These are phyloP conservation scores for Hirundo rustica DNA, from an alignment of 2,797 vertebrate genomes.

Conservation along the genomic window DNA sequence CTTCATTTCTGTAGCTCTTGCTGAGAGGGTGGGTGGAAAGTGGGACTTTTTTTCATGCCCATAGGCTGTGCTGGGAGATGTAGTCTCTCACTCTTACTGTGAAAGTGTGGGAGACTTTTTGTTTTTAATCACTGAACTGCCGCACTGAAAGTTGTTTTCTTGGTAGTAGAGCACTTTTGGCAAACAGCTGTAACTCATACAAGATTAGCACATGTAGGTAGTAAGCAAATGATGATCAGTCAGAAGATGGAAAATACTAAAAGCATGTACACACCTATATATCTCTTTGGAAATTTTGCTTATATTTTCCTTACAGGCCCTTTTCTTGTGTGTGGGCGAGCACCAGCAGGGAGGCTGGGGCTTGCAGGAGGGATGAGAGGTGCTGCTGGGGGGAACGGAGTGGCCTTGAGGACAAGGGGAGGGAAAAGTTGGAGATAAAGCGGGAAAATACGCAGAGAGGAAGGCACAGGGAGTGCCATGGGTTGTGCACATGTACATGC, in stretches of 20 bases:
- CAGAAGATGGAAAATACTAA: not conserved
- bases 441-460: not conserved
- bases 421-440: not conserved
- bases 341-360: not conserved
- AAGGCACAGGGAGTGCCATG: rapidly evolving
- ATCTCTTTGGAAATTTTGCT: not conserved
- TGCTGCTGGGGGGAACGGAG: not conserved
- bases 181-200: not conserved
- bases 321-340: rapidly evolving
- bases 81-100: not conserved
- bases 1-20: not conserved
- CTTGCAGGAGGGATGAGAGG: not conserved
- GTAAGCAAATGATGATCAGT: not conserved
- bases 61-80: not conserved
- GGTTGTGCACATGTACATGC: not conserved
- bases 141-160: not conserved
- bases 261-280: not conserved
- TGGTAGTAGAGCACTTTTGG: not conserved
- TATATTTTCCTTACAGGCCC: not conserved
- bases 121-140: not conserved
- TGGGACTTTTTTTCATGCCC: not conserved
- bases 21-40: not conserved
- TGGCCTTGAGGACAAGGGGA: not conserved
- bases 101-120: not conserved
- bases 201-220: not conserved